Evolutionary conservation across 2,888 invertebrate species (phyloP).

Genomic region (Drosophila nr. perissopoda): DNA sequence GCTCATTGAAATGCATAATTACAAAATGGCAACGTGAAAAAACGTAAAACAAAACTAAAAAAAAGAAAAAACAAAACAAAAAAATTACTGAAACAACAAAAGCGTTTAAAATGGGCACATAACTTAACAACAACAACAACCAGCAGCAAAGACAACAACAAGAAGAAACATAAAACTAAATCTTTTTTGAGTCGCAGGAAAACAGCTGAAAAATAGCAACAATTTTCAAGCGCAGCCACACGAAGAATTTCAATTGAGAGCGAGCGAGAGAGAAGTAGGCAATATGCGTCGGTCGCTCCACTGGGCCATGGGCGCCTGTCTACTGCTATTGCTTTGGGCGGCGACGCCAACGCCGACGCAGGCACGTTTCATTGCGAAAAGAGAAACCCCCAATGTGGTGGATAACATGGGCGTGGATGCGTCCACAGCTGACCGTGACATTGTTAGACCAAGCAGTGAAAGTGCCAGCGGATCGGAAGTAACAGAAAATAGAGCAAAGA

Average conservation of each 20-base stretch:
- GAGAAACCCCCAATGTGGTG: conserved; percentile 58
- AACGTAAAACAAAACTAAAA: conserved; percentile 41
- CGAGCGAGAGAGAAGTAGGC: conserved; percentile 20
- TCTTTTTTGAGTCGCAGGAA: conserved; percentile 18
- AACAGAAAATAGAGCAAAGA: conserved; percentile 2
- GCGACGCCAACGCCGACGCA: conserved; percentile 50
- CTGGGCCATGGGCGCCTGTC: conserved; percentile 43
- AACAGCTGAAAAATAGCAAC: conserved; percentile 33
- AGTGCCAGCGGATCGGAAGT: conserved; percentile 39
- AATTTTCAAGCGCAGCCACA: conserved; percentile 55
- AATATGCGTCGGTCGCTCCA: conserved; percentile 46
- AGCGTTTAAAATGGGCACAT: conserved; percentile 60
- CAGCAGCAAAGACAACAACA: conserved; percentile 23
- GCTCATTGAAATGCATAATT: conserved; percentile 38
- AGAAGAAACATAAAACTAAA: conserved; percentile 15
- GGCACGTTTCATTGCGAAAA: conserved; percentile 74
- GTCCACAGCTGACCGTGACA: conserved; percentile 70
- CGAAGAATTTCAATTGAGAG: conserved; percentile 38
- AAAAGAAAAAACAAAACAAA: conserved; percentile 11
- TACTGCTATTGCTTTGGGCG: conserved; percentile 40
- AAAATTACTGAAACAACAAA: conserved; percentile 28
- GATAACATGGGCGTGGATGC: conserved; percentile 40
- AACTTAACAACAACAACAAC: conserved; percentile 10
- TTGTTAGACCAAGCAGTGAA: conserved; percentile 54
- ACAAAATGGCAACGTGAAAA: conserved; percentile 56